Evolutionary conservation across 2,113 vertebrate genomes (phyloP).

Genomic region (Ariopsis seemanni): DNA sequence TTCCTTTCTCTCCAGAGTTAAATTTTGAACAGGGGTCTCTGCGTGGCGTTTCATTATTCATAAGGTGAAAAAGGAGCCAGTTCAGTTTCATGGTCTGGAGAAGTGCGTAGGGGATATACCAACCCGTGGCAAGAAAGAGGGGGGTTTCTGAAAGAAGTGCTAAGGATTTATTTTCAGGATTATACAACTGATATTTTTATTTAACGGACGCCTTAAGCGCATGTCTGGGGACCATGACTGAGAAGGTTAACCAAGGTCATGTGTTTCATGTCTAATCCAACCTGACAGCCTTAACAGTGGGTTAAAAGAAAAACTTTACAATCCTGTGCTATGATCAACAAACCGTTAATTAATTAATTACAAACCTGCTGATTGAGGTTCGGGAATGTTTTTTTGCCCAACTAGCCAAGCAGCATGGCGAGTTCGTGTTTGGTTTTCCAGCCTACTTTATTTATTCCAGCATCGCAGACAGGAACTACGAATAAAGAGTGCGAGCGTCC

Average conservation of each 20-base stretch:
- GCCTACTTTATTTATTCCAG: slow-evolving; percentile 34
- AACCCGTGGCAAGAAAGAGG: neutral
- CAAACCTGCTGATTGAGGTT: neutral
- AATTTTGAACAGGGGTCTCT: slow-evolving; percentile 68
- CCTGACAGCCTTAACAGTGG: neutral
- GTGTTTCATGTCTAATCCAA: slow-evolving; percentile 3
- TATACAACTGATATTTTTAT: neutral
- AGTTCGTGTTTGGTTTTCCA: slow-evolving; percentile 30
- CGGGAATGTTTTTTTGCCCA: neutral
- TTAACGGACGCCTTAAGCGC: neutral
- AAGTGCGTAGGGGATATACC: slow-evolving; percentile 25
- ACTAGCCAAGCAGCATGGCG: neutral
- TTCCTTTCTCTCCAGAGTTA: slow-evolving; percentile 55
- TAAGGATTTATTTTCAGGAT: neutral
- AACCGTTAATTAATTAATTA: neutral
- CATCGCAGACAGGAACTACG: slow-evolving; percentile 13
- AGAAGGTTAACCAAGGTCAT: slow-evolving; percentile 20
- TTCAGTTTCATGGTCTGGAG: slow-evolving; percentile 59
- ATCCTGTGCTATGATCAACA: neutral
- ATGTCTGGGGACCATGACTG: neutral
- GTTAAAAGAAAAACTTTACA: neutral
- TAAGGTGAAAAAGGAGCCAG: slow-evolving; percentile 67
- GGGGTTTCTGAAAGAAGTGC: neutral
- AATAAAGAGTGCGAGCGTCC: slow-evolving; percentile 41
- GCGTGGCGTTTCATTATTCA: slow-evolving; percentile 68